These are phyloP conservation scores for Abrostola triplasia DNA, from an alignment of 2,888 invertebrate species.

Conservation along the genomic window DNA sequence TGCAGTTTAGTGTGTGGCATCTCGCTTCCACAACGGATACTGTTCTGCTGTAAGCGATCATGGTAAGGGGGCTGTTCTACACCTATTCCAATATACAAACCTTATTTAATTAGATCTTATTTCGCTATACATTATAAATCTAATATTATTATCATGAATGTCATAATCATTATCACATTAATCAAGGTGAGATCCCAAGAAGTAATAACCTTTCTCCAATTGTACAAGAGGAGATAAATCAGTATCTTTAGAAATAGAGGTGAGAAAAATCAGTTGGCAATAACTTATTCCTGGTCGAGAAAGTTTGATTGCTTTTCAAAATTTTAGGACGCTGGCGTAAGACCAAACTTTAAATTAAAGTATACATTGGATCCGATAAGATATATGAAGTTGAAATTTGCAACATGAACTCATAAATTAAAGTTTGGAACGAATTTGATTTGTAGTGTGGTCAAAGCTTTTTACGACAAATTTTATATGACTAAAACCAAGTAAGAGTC, in stretches of 20 bases:
- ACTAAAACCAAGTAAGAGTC: too few relatives aligned
- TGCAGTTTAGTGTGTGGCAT: too few relatives aligned
- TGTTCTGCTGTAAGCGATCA: too few relatives aligned
- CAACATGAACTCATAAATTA: slow-evolving; percentile 18
- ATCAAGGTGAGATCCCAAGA: too few relatives aligned
- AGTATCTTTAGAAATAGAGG: slow-evolving; percentile 47
- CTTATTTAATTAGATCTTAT: too few relatives aligned
- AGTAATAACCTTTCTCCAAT: background rate
- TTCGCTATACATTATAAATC: too few relatives aligned
- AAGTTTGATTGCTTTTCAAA: slow-evolving; percentile 40
- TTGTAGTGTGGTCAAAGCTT: background rate
- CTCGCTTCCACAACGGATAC: too few relatives aligned
- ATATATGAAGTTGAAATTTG: slow-evolving; percentile 26
- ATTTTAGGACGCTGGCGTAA: slow-evolving; percentile 28
- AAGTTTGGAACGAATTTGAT: slow-evolving; percentile 12
- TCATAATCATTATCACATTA: too few relatives aligned
- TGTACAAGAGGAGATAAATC: background rate
- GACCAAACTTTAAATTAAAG: slow-evolving; percentile 28
- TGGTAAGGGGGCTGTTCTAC: too few relatives aligned
- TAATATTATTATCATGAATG: too few relatives aligned
- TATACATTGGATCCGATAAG: slow-evolving; percentile 23
- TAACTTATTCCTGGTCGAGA: slow-evolving; percentile 12
- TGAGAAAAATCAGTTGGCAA: slow-evolving; percentile 28
- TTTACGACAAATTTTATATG: background rate
- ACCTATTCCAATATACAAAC: too few relatives aligned